phyloP scores from a whole-genome alignment of 2,797 vertebrate genomes.

The Steatocranus sp. region DNA sequence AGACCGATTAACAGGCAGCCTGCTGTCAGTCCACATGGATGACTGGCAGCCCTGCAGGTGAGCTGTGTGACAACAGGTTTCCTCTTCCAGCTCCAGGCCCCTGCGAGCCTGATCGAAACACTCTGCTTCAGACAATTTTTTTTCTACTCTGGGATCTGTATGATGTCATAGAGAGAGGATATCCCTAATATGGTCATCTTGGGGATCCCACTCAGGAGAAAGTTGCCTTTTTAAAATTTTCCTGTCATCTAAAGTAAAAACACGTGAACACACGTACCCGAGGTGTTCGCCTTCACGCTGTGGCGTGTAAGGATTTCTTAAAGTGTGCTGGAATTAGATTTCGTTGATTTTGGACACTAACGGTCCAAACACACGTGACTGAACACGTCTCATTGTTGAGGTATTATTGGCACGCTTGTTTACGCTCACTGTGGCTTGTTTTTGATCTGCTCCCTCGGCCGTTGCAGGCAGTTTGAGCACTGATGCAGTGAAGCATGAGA shows the following conservation, averaged over 20 bases:
- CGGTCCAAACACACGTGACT: background rate
- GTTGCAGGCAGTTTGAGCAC: background rate
- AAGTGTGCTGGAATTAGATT: background rate
- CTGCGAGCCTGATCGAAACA: background rate
- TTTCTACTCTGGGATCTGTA: background rate
- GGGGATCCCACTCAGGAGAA: background rate
- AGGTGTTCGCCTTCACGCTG: background rate
- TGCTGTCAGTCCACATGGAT: background rate
- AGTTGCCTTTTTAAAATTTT: background rate
- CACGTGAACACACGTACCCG: background rate
- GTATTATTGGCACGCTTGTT: background rate
- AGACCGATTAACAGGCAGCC: background rate
- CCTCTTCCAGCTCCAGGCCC: background rate
- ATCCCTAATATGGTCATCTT: background rate
- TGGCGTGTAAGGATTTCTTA: background rate
- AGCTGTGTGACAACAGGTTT: background rate
- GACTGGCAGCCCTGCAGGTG: background rate
- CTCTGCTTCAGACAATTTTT: accelerated
- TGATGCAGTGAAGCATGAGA: background rate
- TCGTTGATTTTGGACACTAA: background rate
- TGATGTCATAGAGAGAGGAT: background rate
- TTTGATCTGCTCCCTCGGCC: background rate
- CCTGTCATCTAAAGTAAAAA: background rate
- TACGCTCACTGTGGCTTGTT: background rate
- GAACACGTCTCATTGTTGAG: background rate